Evolutionary conservation across 2,888 invertebrate species (phyloP).

Genomic region (Metopia argyrocephala): DNA sequence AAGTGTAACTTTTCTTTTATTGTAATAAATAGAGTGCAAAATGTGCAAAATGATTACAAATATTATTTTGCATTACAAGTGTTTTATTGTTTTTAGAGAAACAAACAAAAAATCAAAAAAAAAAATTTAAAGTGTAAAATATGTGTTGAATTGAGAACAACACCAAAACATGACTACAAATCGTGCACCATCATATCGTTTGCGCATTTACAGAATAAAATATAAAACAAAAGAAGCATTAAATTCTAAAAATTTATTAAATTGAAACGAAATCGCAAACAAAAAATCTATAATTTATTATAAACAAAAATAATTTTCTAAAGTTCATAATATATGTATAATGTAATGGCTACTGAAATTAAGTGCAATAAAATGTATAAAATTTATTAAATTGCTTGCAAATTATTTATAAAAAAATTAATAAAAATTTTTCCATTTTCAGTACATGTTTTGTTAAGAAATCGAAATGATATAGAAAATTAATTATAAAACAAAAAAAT

Average conservation of each 20-base stretch:
- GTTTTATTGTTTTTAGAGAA: background rate
- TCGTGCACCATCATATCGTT: constrained; percentile 56
- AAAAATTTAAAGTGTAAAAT: constrained; percentile 8
- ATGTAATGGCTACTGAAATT: background rate
- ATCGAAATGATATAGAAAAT: constrained; percentile 16
- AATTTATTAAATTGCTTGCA: constrained; percentile 41
- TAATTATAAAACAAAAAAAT: constrained; percentile 28
- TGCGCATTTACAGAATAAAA: constrained; percentile 9
- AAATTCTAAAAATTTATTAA: constrained; percentile 30
- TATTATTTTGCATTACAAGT: constrained; percentile 1
- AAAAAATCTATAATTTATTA: constrained; percentile 7
- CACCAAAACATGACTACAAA: constrained; percentile 54
- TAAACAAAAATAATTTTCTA: constrained; percentile 20
- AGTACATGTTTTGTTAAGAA: constrained; percentile 14
- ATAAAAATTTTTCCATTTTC: constrained; percentile 36
- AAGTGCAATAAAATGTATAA: constrained; percentile 1
- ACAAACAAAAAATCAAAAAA: constrained; percentile 11
- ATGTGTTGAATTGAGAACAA: constrained; percentile 42
- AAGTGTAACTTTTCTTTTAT: constrained; percentile 32
- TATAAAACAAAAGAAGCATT: background rate
- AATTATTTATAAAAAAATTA: constrained; percentile 26
- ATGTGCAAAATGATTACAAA: constrained; percentile 47
- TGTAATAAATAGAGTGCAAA: constrained; percentile 45
- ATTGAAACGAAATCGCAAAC: constrained; percentile 1
- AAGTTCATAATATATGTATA: constrained; percentile 25